These are phyloP conservation scores for Rallus limicola DNA, from an alignment of 2,113 vertebrate genomes.

Conservation along the genomic window DNA sequence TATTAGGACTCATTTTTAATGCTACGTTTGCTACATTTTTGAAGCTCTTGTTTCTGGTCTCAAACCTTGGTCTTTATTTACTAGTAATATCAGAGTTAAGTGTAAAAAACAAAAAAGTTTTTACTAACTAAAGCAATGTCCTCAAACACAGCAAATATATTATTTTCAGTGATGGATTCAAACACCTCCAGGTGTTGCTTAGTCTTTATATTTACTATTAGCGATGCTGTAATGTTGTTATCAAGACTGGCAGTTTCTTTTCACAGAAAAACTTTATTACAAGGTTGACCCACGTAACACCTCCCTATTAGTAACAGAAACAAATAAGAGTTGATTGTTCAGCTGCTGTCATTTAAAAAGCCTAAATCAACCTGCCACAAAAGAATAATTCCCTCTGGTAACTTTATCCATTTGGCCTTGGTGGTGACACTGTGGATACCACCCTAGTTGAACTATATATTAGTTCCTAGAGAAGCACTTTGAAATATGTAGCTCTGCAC, in stretches of 20 bases:
- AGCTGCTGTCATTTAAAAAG: constrained; percentile 67
- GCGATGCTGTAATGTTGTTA: neutral
- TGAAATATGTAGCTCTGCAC: constrained; percentile 28
- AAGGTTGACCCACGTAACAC: neutral
- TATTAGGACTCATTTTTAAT: neutral
- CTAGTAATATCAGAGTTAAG: neutral
- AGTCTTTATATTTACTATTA: neutral
- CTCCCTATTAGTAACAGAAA: constrained; percentile 56
- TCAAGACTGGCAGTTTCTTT: neutral
- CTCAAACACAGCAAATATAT: neutral
- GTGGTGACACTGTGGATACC: constrained; percentile 44
- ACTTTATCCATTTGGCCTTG: constrained; percentile 65
- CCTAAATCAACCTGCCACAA: constrained; percentile 61
- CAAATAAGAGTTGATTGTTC: constrained; percentile 65
- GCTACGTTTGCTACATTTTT: neutral
- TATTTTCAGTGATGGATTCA: neutral
- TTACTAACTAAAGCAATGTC: neutral
- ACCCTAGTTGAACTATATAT: constrained; percentile 47
- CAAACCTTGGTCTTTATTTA: neutral
- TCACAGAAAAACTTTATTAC: constrained; percentile 14
- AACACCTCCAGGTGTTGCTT: neutral
- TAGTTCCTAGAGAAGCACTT: constrained; percentile 32
- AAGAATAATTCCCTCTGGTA: constrained; percentile 57
- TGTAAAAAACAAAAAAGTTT: neutral
- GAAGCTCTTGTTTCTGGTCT: neutral